Percentiles rank a stretch among this genome's conserved stretches.
These are phyloP conservation scores for Leucophenga maculata DNA, from an alignment of 2,888 invertebrate genomes.

Conservation along the genomic window DNA sequence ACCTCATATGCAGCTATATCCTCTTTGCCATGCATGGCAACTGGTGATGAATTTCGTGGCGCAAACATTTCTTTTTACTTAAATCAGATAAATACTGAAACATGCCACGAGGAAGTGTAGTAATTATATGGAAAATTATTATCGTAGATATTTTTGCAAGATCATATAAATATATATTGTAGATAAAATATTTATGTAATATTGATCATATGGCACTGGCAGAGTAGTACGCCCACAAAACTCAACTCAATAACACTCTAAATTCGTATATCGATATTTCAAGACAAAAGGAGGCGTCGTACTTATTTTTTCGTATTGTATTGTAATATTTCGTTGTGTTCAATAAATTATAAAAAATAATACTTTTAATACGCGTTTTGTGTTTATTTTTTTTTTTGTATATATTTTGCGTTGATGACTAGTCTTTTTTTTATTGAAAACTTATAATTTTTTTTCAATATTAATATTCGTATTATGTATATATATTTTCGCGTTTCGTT, in stretches of 20 bases:
- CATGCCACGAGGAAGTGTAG: conserved; percentile 15
- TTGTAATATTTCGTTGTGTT: neutral
- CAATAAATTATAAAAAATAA: conserved; percentile 2
- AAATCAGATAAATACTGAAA: conserved; percentile 13
- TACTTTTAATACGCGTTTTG: conserved; percentile 32
- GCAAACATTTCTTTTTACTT: conserved; percentile 69
- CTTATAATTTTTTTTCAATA: conserved; percentile 35
- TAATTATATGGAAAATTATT: neutral
- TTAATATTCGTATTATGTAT: conserved; percentile 22
- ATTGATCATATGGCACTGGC: conserved; percentile 12
- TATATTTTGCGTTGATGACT: conserved; percentile 32
- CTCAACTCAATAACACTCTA: neutral
- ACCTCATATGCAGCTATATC: conserved; percentile 73
- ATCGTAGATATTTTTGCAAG: neutral
- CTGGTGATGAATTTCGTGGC: conserved; percentile 72
- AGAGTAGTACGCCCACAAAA: conserved; percentile 17
- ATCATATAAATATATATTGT: neutral
- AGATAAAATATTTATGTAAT: neutral
- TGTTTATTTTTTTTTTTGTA: conserved; percentile 17
- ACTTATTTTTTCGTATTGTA: neutral
- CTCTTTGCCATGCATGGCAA: conserved; percentile 68
- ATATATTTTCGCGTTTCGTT: conserved; percentile 10
- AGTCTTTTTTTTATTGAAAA: conserved; percentile 36
- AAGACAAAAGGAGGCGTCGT: conserved; percentile 10
- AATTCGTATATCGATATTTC: neutral